These are phyloP conservation scores for Xestia rhomboidea DNA, from an alignment of 2,888 invertebrate genomes.

Conservation along the genomic window DNA sequence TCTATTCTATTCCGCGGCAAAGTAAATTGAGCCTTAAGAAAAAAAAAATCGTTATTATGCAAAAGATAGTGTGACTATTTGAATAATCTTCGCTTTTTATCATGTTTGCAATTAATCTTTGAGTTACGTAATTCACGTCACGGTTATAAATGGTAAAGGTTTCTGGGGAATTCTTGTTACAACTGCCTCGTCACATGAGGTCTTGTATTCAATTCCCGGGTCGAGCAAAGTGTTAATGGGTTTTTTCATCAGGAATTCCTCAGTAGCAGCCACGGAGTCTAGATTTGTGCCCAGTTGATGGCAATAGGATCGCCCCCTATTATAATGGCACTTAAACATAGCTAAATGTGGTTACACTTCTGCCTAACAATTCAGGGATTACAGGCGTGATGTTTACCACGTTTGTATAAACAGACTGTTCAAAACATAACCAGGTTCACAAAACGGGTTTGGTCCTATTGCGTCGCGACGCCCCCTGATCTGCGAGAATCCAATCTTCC, in stretches of 20 bases:
- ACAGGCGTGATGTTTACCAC: background rate
- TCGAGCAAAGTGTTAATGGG: background rate
- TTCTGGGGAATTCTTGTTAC: background rate
- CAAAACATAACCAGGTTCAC: slow-evolving; percentile 3
- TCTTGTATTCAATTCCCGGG: background rate
- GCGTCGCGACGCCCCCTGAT: slow-evolving; percentile 9
- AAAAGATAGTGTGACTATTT: slow-evolving; percentile 48
- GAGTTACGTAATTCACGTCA: slow-evolving; percentile 24
- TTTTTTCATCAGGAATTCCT: background rate
- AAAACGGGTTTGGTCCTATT: slow-evolving; percentile 22
- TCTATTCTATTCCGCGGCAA: background rate
- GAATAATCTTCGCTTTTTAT: slow-evolving; percentile 50
- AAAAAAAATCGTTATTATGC: slow-evolving; percentile 17
- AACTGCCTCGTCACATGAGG: background rate
- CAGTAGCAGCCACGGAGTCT: background rate
- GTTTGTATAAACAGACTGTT: background rate
- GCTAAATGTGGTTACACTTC: background rate
- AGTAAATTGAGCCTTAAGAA: slow-evolving; percentile 1
- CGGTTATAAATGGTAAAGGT: background rate
- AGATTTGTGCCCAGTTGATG: background rate
- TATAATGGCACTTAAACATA: background rate
- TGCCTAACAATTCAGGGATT: background rate
- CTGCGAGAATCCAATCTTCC: slow-evolving; percentile 33
- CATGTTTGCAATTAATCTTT: slow-evolving; percentile 47
- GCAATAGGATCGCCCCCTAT: too few species aligned